phyloP scores from a whole-genome alignment of 2,888 invertebrate species.

The Labia minor region DNA sequence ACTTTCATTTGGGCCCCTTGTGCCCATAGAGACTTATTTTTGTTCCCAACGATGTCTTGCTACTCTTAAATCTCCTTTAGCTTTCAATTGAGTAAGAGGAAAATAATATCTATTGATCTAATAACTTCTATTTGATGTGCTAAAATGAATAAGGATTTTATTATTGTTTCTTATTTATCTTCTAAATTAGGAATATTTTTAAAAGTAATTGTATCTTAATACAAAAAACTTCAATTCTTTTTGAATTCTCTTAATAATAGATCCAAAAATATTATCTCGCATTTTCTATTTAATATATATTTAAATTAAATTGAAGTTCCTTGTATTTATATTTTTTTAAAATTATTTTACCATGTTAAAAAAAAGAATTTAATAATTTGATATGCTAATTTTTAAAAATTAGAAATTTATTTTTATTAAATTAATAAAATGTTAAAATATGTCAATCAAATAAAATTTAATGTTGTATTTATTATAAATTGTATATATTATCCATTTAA shows the following conservation, averaged over 20 bases:
- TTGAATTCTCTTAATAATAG: not conserved
- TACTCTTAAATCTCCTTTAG: not conserved
- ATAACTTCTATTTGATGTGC: not conserved
- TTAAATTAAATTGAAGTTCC: not conserved
- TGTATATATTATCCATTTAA: too few relatives aligned
- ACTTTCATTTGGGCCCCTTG: not conserved
- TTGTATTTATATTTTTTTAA: not conserved
- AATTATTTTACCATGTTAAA: too few relatives aligned
- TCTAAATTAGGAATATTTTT: too few relatives aligned
- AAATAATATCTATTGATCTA: not conserved
- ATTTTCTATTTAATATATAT: not conserved
- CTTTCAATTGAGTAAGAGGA: constrained; percentile 1
- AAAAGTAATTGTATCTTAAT: not conserved
- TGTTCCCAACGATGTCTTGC: constrained; percentile 17
- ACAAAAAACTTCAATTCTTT: constrained; percentile 1
- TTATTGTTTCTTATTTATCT: not conserved
- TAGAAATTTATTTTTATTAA: too few relatives aligned
- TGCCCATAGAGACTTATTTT: constrained; percentile 13
- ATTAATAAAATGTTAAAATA: too few relatives aligned
- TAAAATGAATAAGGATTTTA: not conserved
- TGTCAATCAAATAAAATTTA: too few relatives aligned
- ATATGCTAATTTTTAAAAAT: too few relatives aligned
- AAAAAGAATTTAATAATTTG: too few relatives aligned
- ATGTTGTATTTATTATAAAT: too few relatives aligned
- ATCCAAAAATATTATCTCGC: not conserved